Conservation (phyloP, 1,140 invertebrate genomes). For the Drosophila orosa region DNA sequence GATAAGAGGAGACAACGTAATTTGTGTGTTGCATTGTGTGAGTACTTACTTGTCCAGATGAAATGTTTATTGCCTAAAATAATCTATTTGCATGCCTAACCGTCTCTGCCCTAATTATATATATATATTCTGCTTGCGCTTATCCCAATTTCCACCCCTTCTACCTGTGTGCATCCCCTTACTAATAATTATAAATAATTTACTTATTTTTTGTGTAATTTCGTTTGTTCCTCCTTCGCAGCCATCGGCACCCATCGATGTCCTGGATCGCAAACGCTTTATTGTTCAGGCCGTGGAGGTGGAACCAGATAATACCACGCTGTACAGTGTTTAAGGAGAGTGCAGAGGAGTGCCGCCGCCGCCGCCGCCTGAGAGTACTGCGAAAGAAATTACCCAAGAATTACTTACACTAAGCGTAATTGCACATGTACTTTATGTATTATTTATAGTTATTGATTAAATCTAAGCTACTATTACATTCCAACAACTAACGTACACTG, state of each 20-base stretch:
- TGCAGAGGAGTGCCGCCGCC: conserved; percentile 13
- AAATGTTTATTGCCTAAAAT: not conserved
- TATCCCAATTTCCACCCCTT: not conserved
- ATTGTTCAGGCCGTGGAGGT: conserved; percentile 77
- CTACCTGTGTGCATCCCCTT: not conserved
- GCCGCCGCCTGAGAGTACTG: conserved; percentile 37
- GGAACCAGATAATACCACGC: conserved; percentile 74
- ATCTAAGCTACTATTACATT: conserved; percentile 18
- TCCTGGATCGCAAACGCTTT: conserved; percentile 74
- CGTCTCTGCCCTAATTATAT: not conserved
- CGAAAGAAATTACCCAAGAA: conserved; percentile 21
- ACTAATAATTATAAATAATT: not conserved
- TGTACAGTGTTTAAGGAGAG: conserved; percentile 60
- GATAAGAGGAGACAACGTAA: conserved; percentile 21
- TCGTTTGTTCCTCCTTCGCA: conserved; percentile 1
- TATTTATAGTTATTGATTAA: conserved; percentile 48
- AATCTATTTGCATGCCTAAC: conserved; percentile 43
- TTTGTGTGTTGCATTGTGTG: conserved; percentile 71
- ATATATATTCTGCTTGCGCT: conserved; percentile 1
- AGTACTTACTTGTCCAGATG: conserved; percentile 71
- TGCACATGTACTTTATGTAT: conserved; percentile 43
- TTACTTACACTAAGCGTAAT: conserved; percentile 15
- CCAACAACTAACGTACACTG: not conserved
- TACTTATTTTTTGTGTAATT: not conserved
- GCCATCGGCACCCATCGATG: conserved; percentile 45